These are phyloP conservation scores for Agrotis clavis DNA, from an alignment of 2,888 invertebrate species.

Conservation along the genomic window DNA sequence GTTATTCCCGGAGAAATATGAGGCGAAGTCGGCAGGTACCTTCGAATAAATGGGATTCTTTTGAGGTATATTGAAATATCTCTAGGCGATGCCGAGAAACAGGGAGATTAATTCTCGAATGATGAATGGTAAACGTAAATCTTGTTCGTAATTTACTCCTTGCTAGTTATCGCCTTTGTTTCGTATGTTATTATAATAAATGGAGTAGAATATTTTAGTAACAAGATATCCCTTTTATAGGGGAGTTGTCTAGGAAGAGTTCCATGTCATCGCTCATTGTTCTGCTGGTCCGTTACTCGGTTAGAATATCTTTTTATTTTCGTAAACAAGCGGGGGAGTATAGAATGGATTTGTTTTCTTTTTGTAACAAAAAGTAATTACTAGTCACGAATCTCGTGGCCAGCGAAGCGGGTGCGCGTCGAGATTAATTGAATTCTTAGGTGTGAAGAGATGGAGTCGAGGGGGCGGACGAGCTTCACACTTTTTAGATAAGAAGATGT, in stretches of 20 bases:
- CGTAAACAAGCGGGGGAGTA: constrained; percentile 73
- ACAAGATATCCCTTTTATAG: constrained; percentile 64
- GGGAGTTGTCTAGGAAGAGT: constrained; percentile 70
- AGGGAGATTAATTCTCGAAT: constrained; percentile 84
- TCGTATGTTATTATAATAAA: constrained; percentile 66
- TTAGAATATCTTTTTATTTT: constrained; percentile 75
- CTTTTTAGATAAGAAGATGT: constrained; percentile 70
- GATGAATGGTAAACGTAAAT: constrained; percentile 85
- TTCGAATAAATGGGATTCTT: constrained; percentile 86
- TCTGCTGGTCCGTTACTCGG: constrained; percentile 76
- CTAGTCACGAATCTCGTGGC: constrained; percentile 85
- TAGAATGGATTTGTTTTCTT: constrained; percentile 74
- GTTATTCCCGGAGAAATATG: constrained; percentile 88
- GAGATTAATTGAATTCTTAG: constrained; percentile 90
- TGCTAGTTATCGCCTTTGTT: constrained; percentile 82
- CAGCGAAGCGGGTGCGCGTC: constrained; percentile 79
- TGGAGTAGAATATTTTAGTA: constrained; percentile 65
- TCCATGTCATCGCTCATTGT: constrained; percentile 81
- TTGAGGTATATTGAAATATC: constrained; percentile 88
- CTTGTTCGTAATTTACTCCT: constrained; percentile 84
- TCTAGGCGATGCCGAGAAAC: constrained; percentile 82
- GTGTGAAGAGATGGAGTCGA: constrained; percentile 82
- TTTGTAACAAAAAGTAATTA: constrained; percentile 86
- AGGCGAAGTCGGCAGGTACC: constrained; percentile 81
- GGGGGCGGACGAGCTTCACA: constrained; percentile 72